These are phyloP conservation scores for Zosterops borbonicus DNA, from an alignment of 2,113 vertebrate genomes.

Conservation along the genomic window DNA sequence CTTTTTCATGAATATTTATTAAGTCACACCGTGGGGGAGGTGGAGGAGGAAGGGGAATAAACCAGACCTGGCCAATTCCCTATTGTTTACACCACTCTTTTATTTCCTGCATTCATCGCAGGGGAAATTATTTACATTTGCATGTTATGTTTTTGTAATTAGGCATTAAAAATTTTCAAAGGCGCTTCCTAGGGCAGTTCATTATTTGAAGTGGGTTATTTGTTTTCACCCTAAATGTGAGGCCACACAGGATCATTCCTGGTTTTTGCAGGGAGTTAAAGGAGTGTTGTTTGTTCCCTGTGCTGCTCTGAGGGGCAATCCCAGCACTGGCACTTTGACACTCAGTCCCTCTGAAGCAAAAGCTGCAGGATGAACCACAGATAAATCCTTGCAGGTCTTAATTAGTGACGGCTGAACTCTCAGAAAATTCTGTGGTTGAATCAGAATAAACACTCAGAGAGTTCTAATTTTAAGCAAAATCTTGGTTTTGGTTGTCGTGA, in stretches of 20 bases:
- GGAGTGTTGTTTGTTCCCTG: not conserved
- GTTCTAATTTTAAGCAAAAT: constrained; percentile 7
- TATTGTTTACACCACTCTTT: not conserved
- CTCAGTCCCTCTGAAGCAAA: not conserved
- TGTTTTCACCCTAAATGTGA: not conserved
- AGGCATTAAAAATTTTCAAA: not conserved
- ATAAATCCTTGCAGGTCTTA: not conserved
- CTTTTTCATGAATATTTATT: constrained; percentile 17
- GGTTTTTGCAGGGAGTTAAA: not conserved
- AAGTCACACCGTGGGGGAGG: not conserved
- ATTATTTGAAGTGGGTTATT: constrained; percentile 53
- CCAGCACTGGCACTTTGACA: not conserved
- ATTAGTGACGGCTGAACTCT: not conserved
- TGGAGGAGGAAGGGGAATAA: not conserved
- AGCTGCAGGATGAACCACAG: constrained; percentile 15
- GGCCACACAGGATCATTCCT: not conserved
- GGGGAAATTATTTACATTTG: constrained; percentile 12
- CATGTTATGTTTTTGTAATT: not conserved
- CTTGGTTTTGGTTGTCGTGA: not conserved
- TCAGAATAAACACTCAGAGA: constrained; percentile 20
- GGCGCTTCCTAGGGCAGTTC: constrained; percentile 28
- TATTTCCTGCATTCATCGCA: not conserved
- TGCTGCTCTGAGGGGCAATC: not conserved
- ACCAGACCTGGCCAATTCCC: not conserved
- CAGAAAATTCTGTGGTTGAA: constrained; percentile 21